Percentiles rank a stretch among this genome's conserved stretches.
These are phyloP conservation scores for Lissocephala sabroskyi DNA, from an alignment of 2,888 invertebrate genomes.

Conservation along the genomic window DNA sequence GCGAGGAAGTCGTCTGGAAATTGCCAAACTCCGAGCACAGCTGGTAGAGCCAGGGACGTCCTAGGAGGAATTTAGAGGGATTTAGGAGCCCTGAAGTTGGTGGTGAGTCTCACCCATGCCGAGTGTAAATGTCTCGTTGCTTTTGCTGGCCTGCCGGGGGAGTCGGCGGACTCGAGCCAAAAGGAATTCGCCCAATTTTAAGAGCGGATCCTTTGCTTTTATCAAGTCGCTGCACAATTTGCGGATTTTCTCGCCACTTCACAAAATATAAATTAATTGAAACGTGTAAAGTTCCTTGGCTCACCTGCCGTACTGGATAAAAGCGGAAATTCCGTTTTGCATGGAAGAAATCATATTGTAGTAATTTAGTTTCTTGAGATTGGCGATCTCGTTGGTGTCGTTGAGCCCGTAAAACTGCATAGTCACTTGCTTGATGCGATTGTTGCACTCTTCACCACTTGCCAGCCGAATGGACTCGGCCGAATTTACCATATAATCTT, in stretches of 20 bases:
- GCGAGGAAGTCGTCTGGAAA: conserved; percentile 20
- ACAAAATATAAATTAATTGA: background rate
- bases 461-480: conserved; percentile 16
- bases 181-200: background rate
- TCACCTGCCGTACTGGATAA: background rate
- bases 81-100: too few species aligned
- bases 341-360: background rate
- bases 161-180: too few species aligned
- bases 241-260: background rate
- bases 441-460: conserved; percentile 19
- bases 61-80: too few species aligned
- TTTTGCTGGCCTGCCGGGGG: too few species aligned
- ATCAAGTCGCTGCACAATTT: background rate
- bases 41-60: conserved; percentile 83
- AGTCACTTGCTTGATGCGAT: conserved; percentile 7
- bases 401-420: background rate
- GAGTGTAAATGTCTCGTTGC: too few species aligned
- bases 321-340: conserved; percentile 16
- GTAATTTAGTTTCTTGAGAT: conserved; percentile 17
- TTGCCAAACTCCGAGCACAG: conserved; percentile 86
- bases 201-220: background rate
- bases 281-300: background rate
- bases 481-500: conserved; percentile 16
- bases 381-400: background rate
- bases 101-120: background rate